Evolutionary conservation across 2,113 vertebrate species (phyloP).

Genomic region (Zootoca vivipara): DNA sequence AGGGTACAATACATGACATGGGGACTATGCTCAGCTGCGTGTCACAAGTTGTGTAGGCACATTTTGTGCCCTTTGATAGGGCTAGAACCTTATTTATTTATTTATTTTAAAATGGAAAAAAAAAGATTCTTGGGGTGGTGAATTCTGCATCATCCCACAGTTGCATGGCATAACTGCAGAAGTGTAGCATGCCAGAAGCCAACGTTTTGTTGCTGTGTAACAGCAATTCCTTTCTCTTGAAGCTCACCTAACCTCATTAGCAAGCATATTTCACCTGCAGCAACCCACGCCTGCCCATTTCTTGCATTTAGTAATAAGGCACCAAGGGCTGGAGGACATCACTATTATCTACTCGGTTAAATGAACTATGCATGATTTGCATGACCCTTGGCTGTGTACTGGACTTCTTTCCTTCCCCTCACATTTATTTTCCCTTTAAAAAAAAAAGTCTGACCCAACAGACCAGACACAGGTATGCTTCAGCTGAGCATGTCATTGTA

Average conservation of each 20-base stretch:
- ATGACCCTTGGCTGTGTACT: no score
- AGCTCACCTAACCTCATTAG: neutral
- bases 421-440: no score
- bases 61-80: neutral
- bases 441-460: no score
- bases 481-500: neutral
- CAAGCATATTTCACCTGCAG: neutral
- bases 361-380: neutral
- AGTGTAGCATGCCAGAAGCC: neutral
- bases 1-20: neutral
- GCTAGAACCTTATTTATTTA: neutral
- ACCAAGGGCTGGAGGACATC: neutral
- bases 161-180: neutral
- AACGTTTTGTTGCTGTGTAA: neutral
- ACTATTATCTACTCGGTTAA: neutral
- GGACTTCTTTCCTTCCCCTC: no score
- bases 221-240: no score
- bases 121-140: neutral
- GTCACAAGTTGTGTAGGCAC: neutral
- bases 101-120: neutral
- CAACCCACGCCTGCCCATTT: neutral
- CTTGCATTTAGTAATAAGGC: neutral
- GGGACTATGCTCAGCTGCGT: neutral
- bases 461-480: neutral
- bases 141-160: neutral